A percentile compares a stretch with the other conserved stretches of the same genome.
These are phyloP conservation scores for Rhimphoctona megacephalus DNA, from an alignment of 2,888 invertebrate genomes.

Conservation along the genomic window DNA sequence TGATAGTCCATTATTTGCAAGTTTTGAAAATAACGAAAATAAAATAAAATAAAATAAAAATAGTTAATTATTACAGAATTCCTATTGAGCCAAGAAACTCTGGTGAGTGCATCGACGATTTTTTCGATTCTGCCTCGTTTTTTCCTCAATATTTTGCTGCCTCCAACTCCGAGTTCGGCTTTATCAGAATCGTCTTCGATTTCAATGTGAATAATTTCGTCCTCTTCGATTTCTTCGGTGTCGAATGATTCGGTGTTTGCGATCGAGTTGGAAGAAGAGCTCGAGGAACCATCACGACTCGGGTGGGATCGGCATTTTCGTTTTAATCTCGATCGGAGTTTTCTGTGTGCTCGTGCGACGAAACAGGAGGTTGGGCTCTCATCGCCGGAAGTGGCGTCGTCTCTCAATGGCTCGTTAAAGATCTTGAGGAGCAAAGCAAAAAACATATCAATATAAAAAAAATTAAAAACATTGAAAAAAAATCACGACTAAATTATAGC, in stretches of 20 bases:
- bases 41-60: neutral
- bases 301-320: conserved; percentile 51
- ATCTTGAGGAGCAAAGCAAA: conserved; percentile 71
- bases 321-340: conserved; percentile 68
- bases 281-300: conserved; percentile 57
- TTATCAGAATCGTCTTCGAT: conserved; percentile 72
- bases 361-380: conserved; percentile 75
- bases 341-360: conserved; percentile 74
- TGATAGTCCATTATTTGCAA: neutral
- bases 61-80: conserved; percentile 62
- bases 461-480: conserved; percentile 19
- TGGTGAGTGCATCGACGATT: conserved; percentile 73
- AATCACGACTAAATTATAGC: conserved; percentile 28
- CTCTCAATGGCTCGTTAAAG: conserved; percentile 76
- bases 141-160: conserved; percentile 65
- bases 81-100: conserved; percentile 75
- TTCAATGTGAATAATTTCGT: conserved; percentile 76
- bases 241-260: conserved; percentile 76
- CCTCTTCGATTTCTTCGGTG: conserved; percentile 75
- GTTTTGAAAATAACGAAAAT: neutral
- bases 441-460: conserved; percentile 5
- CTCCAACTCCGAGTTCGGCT: conserved; percentile 53
- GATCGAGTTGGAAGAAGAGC: conserved; percentile 74
- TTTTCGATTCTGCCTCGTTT: conserved; percentile 72
- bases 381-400: conserved; percentile 67